Evolutionary conservation across 2,888 invertebrate genomes (phyloP).

Genomic region (Fragum fragum): DNA sequence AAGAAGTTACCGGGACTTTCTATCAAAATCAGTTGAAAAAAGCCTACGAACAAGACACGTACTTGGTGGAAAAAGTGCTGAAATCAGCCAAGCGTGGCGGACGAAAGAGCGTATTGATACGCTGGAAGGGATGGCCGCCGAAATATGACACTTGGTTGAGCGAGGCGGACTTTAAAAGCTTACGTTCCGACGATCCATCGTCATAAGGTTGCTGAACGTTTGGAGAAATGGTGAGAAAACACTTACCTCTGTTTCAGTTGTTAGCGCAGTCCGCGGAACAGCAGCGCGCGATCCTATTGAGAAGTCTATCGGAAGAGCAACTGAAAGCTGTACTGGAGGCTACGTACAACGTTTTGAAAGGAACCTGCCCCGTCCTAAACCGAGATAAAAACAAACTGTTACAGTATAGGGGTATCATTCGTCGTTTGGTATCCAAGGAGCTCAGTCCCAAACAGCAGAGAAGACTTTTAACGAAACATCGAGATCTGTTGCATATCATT

Average conservation of each 20-base stretch:
- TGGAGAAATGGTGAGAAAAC: conserved; percentile 33
- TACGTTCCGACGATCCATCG: conserved; percentile 5
- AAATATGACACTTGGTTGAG: conserved; percentile 52
- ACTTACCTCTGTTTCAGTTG: conserved; percentile 42
- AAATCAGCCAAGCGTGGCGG: conserved; percentile 25
- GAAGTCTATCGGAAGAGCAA: conserved; percentile 34
- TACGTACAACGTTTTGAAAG: conserved; percentile 58
- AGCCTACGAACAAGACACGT: conserved; percentile 44
- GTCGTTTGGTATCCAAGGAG: conserved; percentile 46
- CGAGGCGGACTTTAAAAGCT: conserved; percentile 36
- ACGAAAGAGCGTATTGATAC: conserved; percentile 28
- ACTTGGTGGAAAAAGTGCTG: conserved; percentile 46
- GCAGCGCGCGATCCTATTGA: conserved; percentile 36
- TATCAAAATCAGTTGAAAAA: conserved; percentile 55
- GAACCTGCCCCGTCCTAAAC: conserved; percentile 39
- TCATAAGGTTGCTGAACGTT: conserved; percentile 25
- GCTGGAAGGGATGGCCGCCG: conserved; percentile 51
- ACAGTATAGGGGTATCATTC: conserved; percentile 37
- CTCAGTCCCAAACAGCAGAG: conserved; percentile 38
- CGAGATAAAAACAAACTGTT: conserved; percentile 52
- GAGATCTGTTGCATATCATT: conserved; percentile 38
- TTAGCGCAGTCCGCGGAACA: conserved; percentile 26
- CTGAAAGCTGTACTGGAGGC: conserved; percentile 46
- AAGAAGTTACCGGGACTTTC: conserved; percentile 35
- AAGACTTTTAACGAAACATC: conserved; percentile 40